phyloP scores from a whole-genome alignment of 2,888 invertebrate species.

The Lacanobia oleracea region DNA sequence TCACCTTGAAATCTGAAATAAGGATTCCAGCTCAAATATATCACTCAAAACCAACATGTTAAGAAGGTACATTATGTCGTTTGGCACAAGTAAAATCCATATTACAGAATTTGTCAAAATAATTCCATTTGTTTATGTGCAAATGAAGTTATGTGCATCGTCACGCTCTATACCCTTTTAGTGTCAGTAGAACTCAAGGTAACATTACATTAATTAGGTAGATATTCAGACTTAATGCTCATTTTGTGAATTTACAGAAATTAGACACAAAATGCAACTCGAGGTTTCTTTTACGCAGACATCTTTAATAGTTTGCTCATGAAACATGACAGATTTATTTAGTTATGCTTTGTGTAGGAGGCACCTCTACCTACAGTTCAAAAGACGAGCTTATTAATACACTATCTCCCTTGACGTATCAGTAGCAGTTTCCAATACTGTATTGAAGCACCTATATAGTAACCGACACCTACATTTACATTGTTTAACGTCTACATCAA shows the following conservation, averaged over 20 bases:
- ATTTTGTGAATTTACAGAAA: slow-evolving; percentile 33
- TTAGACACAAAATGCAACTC: slow-evolving; percentile 5
- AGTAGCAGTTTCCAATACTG: slow-evolving; percentile 6
- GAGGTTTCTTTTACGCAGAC: neutral
- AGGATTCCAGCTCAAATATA: slow-evolving; percentile 32
- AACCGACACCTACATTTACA: slow-evolving; percentile 33
- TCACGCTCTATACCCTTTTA: slow-evolving; percentile 55
- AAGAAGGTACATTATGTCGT: slow-evolving; percentile 13
- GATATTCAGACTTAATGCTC: slow-evolving; percentile 12
- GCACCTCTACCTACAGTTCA: neutral
- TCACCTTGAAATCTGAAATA: slow-evolving; percentile 27
- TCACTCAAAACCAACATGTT: slow-evolving; percentile 14
- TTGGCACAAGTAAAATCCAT: slow-evolving; percentile 46
- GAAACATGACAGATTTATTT: slow-evolving; percentile 16
- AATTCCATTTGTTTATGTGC: slow-evolving; percentile 34
- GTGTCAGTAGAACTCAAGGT: slow-evolving; percentile 53
- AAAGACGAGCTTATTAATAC: slow-evolving; percentile 7
- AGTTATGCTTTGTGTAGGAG: neutral
- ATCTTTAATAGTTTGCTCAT: slow-evolving; percentile 6
- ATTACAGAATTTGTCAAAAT: slow-evolving; percentile 40
- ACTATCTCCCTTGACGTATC: slow-evolving; percentile 25
- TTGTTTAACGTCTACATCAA: slow-evolving; percentile 27
- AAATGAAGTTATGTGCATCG: slow-evolving; percentile 45
- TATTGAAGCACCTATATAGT: slow-evolving; percentile 6
- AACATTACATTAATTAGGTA: slow-evolving; percentile 25